Percentiles rank a stretch among this genome's conserved stretches.
These are phyloP conservation scores for Amia ocellicauda DNA, from an alignment of 2,113 vertebrate genomes.

Conservation along the genomic window DNA sequence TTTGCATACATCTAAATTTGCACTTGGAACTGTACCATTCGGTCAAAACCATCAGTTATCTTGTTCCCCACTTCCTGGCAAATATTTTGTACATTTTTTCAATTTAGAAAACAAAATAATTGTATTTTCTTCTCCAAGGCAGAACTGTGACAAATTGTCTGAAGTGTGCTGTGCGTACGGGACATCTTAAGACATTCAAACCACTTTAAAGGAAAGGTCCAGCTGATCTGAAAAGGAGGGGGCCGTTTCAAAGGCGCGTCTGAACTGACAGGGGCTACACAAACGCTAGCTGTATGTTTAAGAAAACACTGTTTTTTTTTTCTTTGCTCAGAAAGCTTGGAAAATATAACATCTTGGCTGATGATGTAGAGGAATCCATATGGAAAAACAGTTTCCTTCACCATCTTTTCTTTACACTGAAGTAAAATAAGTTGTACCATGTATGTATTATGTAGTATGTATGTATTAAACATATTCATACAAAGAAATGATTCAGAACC, in stretches of 20 bases:
- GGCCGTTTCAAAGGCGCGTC: constrained; percentile 10
- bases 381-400: constrained; percentile 38
- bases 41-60: no score
- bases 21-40: no score
- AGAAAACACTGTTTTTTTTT: constrained; percentile 33
- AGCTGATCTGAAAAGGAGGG: neutral
- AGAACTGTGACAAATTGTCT: neutral
- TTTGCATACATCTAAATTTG: no score
- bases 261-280: constrained; percentile 1
- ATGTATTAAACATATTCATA: no score
- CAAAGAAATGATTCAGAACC: no score
- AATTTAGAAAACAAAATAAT: no score
- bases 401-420: neutral
- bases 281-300: constrained; percentile 14
- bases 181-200: neutral
- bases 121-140: neutral
- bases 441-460: no score
- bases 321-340: constrained; percentile 30
- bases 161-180: no score
- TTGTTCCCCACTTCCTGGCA: no score
- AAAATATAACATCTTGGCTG: constrained; percentile 44
- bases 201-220: neutral
- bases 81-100: no score
- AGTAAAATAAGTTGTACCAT: no score
- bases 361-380: constrained; percentile 35